Evolutionary conservation across 2,888 invertebrate species (phyloP).

Genomic region (Acronicta alni): DNA sequence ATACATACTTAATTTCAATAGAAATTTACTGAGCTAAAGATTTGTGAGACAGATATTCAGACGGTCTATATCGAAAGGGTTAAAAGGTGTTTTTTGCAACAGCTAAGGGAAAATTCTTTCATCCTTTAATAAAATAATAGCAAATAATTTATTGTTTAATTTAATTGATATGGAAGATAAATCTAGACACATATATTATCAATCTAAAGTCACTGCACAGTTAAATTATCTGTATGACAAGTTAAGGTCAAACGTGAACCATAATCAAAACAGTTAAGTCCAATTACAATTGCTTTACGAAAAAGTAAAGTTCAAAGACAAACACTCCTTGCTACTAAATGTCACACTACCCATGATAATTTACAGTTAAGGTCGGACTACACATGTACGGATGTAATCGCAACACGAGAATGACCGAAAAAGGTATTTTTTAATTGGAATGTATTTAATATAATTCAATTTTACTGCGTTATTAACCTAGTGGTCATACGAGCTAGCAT

Average conservation of each 20-base stretch:
- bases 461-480: no score
- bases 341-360: slow-evolving; percentile 41
- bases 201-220: slow-evolving; percentile 14
- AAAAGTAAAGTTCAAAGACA: slow-evolving; percentile 69
- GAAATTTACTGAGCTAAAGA: no score
- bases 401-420: slow-evolving; percentile 4
- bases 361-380: slow-evolving; percentile 43
- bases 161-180: no score
- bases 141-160: no score
- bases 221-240: slow-evolving; percentile 26
- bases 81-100: no score
- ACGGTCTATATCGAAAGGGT: no score
- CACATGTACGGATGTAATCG: slow-evolving; percentile 25
- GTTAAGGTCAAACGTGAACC: slow-evolving; percentile 40
- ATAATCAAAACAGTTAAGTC: slow-evolving; percentile 48
- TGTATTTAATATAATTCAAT: slow-evolving; percentile 1
- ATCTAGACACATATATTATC: slow-evolving; percentile 13
- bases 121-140: no score
- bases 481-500: no score
- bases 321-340: slow-evolving; percentile 56
- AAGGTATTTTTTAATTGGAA: slow-evolving; percentile 7
- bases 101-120: no score
- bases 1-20: no score
- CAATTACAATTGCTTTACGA: slow-evolving; percentile 57
- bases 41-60: no score